phyloP scores from a whole-genome alignment of 2,113 vertebrate genomes.

The Oenanthe melanoleuca region DNA sequence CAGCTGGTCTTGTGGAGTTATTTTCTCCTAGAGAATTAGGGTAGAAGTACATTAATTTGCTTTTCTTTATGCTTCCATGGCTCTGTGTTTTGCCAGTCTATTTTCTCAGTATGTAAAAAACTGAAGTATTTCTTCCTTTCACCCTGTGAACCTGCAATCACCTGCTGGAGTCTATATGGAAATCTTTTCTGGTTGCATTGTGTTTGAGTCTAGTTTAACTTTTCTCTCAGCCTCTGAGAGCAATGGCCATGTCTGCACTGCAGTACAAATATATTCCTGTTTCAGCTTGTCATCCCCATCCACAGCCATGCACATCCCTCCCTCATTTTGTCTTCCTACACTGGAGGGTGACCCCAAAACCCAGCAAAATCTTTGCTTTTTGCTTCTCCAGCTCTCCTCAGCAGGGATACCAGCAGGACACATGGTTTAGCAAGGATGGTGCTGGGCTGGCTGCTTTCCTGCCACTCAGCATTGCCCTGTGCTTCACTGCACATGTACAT shows the following conservation, averaged over 20 bases:
- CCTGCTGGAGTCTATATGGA: not conserved
- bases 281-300: not conserved
- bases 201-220: not conserved
- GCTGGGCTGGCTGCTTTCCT: not conserved
- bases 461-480: not conserved
- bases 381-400: not conserved
- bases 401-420: not conserved
- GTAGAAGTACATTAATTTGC: not conserved
- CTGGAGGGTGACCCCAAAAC: not conserved
- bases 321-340: not conserved
- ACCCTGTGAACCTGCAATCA: not conserved
- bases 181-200: not conserved
- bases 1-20: constrained; percentile 86
- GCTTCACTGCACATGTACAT: not conserved
- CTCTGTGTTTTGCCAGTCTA: not conserved
- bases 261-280: not conserved
- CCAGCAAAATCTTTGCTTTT: not conserved
- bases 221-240: not conserved
- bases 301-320: not conserved
- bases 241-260: not conserved
- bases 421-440: not conserved
- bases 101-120: not conserved
- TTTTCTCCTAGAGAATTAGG: constrained; percentile 85
- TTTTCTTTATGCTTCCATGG: not conserved
- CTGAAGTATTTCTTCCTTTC: not conserved